phyloP scores from a whole-genome alignment of 1,140 invertebrate genomes.

The Pseudomyrmex gracilis region DNA sequence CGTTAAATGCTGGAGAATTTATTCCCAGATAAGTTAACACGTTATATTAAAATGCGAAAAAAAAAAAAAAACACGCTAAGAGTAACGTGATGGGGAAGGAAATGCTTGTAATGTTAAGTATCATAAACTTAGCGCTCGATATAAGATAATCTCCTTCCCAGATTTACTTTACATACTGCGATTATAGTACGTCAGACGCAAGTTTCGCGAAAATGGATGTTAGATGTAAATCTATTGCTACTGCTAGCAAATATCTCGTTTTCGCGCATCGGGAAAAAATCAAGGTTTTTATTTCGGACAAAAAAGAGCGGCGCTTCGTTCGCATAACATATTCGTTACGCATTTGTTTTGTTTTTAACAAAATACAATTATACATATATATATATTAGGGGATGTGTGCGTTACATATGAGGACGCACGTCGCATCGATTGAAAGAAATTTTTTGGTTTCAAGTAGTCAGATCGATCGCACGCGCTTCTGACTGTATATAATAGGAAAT shows the following conservation, averaged over 20 bases:
- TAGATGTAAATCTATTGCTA: constrained; percentile 7
- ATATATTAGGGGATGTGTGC: no score
- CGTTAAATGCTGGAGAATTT: constrained; percentile 3
- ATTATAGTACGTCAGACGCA: constrained; percentile 2
- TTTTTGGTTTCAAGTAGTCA: no score
- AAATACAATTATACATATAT: no score
- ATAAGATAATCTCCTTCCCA: background rate
- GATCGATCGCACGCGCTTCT: no score
- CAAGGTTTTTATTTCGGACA: no score
- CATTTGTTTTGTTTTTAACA: no score
- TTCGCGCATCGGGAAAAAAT: constrained; percentile 15
- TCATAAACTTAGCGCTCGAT: constrained; percentile 2
- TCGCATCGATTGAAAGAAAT: no score
- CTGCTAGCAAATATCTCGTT: background rate
- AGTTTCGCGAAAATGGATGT: constrained; percentile 7
- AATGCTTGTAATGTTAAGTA: constrained; percentile 20
- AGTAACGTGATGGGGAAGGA: background rate
- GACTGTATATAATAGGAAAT: no score
- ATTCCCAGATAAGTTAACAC: background rate
- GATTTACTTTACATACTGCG: background rate
- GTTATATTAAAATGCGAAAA: no score
- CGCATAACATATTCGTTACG: no score
- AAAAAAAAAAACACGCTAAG: background rate
- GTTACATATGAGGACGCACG: no score
- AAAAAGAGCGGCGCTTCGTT: no score